Base-by-base conservation (phyloP, 2,888 invertebrate genomes). In the Lapara coniferarum region DNA sequence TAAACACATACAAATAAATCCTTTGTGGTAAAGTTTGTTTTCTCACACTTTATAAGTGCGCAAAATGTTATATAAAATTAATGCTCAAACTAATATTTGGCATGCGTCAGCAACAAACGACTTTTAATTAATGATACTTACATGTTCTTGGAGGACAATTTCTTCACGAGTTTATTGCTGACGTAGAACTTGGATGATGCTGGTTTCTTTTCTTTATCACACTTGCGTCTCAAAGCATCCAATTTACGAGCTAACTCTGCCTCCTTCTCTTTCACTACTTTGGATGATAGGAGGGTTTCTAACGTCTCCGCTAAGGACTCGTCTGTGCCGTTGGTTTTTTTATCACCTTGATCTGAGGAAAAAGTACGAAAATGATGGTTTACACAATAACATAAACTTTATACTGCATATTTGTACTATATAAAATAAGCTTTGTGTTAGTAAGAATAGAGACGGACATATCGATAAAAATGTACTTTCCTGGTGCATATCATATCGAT, bases 191-290 rank as follows among this genome's bases (percentile, higher is more conserved):
- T 97, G 14, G 96, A 96, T 0, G 95, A 89, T 0, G 95, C 95
- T 0, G 95, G 95, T 6, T 95, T 90, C 70, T 96, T 95, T 79
- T 97, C 96, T 89, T 97, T 97, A 77, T 97, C 97, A 81, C 97
- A 96, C 79, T 97, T 98, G 83, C 97, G 96, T 69, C 96, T 94
- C 71, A 98, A 85, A 46, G 96, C 94, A 78, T 98, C 98, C 70
- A 99, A 87, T 84, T 98, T 98, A 84, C 98, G 97, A 69, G 98
- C 97, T 75, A 98, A 90, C 86, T 98, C 98, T 0, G 95, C 83
- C 58, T 96, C 95, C 83, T 98, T 97, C 80, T 98, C 98, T 69
- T 96, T 96, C 14, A 98, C 97, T 57, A 95, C 85, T 88, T 98
- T 98, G 84, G 96, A 95, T 7, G 97, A 96, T 81, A 97, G 95